Base-by-base conservation (phyloP, 2,888 invertebrate species). In the Smittia aterrima region DNA sequence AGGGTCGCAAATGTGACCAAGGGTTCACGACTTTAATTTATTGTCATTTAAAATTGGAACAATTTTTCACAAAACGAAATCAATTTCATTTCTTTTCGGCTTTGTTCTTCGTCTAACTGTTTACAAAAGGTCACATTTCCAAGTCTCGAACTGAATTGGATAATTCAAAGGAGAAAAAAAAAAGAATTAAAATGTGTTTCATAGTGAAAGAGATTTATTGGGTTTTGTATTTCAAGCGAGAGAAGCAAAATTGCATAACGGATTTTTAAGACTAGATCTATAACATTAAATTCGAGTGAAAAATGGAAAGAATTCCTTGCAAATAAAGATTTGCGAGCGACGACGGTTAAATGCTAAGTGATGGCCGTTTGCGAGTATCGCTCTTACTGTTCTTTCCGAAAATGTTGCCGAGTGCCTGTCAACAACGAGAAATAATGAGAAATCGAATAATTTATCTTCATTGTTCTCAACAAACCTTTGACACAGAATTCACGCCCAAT, bases 351-450 rank as follows among this genome's bases (percentile, higher is more conserved):
- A 91, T 91, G 82, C 90, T 91, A 77, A 91, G 85, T 53, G 91
- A 91, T 25, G 91, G 91, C 78, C 91, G 85, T 84, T 91, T 91
- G 77, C 91, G 84, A 32, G 32, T 32, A 78, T 91, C 90, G 77
- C 88, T 89, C 80, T 90, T 90, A 78, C 88, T 90, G 82, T 90
- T 91, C 83, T 90, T 91, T 58, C 91, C 91, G 79, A 91, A 91
- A 82, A 91, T 91, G 82, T 90, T 91, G 72, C 91, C 91, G 79
- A 91, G 32, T 9, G 32, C 32, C 32, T 32, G 9, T 87, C 77
- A 86, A 86, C 86, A 86, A 84, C 70, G 77, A 77, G 53, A 75
- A 77, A 74, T 32, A 32, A 9, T 32, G 32, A n/a, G 27, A 71
- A 38, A 62, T 66, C 1, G 18, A 24, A 20, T 32, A 47, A 22